A percentile compares a stretch with the other conserved stretches of the same genome.
Evolutionary conservation across 2,797 vertebrate species (phyloP).

Genomic region (Lithobates sylvaticus): DNA sequence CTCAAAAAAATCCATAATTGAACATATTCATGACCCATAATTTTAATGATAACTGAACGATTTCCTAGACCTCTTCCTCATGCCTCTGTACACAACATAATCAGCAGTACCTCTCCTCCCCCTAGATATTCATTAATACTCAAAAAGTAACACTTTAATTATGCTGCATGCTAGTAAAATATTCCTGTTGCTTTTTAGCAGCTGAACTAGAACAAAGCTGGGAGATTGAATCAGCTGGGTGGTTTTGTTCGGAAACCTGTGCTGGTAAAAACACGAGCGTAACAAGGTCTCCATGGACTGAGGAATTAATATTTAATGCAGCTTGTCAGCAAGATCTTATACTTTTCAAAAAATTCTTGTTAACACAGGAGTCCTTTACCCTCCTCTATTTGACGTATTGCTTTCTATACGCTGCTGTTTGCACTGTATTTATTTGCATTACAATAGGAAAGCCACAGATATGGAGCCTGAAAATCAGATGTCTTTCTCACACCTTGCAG

Average conservation of each 20-base stretch:
- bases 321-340: slow-evolving; percentile 81
- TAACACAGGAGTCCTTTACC: slow-evolving; percentile 68
- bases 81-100: neutral
- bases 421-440: slow-evolving; percentile 63
- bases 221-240: slow-evolving; percentile 59
- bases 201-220: slow-evolving; percentile 57
- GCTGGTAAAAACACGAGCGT: slow-evolving; percentile 69
- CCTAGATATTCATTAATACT: slow-evolving; percentile 40
- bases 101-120: slow-evolving; percentile 1
- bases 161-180: slow-evolving; percentile 35
- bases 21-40: no score
- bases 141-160: slow-evolving; percentile 58
- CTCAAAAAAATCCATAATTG: no score
- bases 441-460: slow-evolving; percentile 56
- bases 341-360: slow-evolving; percentile 71
- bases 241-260: slow-evolving; percentile 62
- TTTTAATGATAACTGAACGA: neutral
- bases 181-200: slow-evolving; percentile 55
- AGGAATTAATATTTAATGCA: slow-evolving; percentile 83
- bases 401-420: slow-evolving; percentile 62
- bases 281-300: slow-evolving; percentile 79
- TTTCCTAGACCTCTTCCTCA: neutral
- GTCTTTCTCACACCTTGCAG: slow-evolving; percentile 60
- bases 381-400: slow-evolving; percentile 63
- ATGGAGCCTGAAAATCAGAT: slow-evolving; percentile 60